Base-by-base conservation (phyloP, 64 coral and sea anemone genomes). In the Anthopleura sola region DNA sequence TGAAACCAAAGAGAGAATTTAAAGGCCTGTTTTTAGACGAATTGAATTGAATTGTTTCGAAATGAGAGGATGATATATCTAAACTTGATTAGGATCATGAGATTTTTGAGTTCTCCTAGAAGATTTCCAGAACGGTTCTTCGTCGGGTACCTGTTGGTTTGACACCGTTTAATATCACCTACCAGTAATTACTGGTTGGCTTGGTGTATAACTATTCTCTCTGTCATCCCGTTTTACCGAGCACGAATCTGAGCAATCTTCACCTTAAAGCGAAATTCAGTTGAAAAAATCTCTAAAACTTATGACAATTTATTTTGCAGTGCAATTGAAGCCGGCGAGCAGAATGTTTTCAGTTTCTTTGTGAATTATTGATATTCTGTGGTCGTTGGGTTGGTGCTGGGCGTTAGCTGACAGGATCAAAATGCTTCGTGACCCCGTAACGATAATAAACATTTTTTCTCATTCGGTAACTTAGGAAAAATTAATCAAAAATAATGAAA, bases 91-190 rank as follows among this genome's bases (percentile, higher is more conserved):
- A 14, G 66, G 66, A 71, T 71, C 66, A 71, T 34, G 24, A 34
- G 66, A 15, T 71, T 71, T 16, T 16, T 6, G 23, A 34, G 58
- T 62, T 15, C 66, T n/a, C n/a, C n/a, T 71, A 31, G 66, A 20
- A 71, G 31, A 71, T 11, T 71, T 71, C 66, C 66, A 71, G 66
- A 71, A 71, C 11, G 28, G 13, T 24, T 71, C 31, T 32, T 14
- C n/a, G 1, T 8, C 76, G 4, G 76, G 76, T 79, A 79, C 76
- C 76, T 79, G 76, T 48, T 12, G 3, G 31, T 16, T 20, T 79
- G 38, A 79, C 76, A 79, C 76, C 38, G 76, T 79, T 79, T n/a
- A 23, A 47, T 44, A 79, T 44, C 37, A 79, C 76, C 44, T 79
- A 79, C 76, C 76, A 14, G 18, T 53, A 53, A 15, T 15, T 1